A percentile compares a stretch with the other conserved stretches of the same genome.
phyloP scores from a whole-genome alignment of 2,888 invertebrate species.

The Drosophila flavopinicola region DNA sequence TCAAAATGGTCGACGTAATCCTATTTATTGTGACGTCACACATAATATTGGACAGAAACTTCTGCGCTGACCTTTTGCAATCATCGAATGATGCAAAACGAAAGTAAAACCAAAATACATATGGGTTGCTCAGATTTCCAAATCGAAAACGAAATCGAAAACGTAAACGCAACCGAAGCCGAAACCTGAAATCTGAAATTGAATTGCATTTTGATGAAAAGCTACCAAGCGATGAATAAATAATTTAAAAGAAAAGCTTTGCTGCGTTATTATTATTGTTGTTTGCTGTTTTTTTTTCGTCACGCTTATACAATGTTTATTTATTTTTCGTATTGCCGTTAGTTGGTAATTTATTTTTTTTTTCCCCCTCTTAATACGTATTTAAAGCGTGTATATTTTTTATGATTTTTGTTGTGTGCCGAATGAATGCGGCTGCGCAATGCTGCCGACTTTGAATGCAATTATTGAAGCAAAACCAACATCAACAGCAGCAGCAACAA shows the following conservation, averaged over 20 bases:
- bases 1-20: slow-evolving; percentile 20
- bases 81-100: slow-evolving; percentile 36
- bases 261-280: slow-evolving; percentile 14
- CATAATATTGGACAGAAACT: slow-evolving; percentile 29
- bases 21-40: slow-evolving; percentile 44
- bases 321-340: slow-evolving; percentile 19
- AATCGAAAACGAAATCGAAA: slow-evolving; percentile 11
- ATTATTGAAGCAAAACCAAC: slow-evolving; percentile 24
- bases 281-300: slow-evolving; percentile 54
- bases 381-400: slow-evolving; percentile 14
- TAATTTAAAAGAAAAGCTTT: slow-evolving; percentile 46
- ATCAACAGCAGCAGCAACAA: slow-evolving; percentile 17
- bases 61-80: slow-evolving; percentile 45
- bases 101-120: slow-evolving; percentile 40
- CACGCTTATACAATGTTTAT: slow-evolving; percentile 64
- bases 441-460: slow-evolving; percentile 34
- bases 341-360: slow-evolving; percentile 18
- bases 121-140: slow-evolving; percentile 30
- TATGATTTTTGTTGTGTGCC: slow-evolving; percentile 7
- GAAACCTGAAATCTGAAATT: slow-evolving; percentile 57
- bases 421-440: slow-evolving; percentile 39
- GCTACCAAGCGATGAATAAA: slow-evolving; percentile 51
- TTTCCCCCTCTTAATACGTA: slow-evolving; percentile 18
- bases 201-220: slow-evolving; percentile 68
- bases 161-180: slow-evolving; percentile 20